Conservation (phyloP, 2,888 invertebrate species). For the Chloroclysta siterata region DNA sequence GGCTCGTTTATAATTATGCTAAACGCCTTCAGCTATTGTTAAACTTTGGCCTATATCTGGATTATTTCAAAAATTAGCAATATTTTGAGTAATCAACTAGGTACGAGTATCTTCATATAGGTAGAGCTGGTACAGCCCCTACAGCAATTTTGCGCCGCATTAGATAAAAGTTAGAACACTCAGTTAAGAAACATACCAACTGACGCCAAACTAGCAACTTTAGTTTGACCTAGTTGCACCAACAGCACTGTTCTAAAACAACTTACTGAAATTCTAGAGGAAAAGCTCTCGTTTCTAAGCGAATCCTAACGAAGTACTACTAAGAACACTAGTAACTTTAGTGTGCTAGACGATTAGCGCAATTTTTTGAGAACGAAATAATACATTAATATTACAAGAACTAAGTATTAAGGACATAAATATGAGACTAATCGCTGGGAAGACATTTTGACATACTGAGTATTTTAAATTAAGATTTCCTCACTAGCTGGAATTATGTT, state of each 20-base stretch:
- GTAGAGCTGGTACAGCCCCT: background rate
- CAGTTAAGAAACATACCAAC: background rate
- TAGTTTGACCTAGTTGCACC: background rate
- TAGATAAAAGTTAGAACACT: background rate
- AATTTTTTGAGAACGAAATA: background rate
- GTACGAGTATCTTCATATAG: no score
- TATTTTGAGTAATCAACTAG: no score
- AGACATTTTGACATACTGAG: no score
- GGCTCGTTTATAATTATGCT: background rate
- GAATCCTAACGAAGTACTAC: background rate
- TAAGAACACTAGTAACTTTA: background rate
- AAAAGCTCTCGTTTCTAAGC: background rate
- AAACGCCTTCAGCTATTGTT: no score
- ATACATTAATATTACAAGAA: background rate
- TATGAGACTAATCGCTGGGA: no score
- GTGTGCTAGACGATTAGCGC: background rate
- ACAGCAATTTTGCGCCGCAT: background rate
- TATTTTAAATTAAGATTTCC: no score
- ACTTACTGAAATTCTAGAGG: background rate
- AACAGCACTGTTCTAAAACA: background rate
- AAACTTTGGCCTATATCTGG: background rate
- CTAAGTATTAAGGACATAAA: background rate
- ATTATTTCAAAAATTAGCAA: background rate
- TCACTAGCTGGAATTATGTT: no score
- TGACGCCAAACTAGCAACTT: background rate